Conservation (phyloP, 2,113 vertebrate species). For the Chamaetylas fuelleborni region DNA sequence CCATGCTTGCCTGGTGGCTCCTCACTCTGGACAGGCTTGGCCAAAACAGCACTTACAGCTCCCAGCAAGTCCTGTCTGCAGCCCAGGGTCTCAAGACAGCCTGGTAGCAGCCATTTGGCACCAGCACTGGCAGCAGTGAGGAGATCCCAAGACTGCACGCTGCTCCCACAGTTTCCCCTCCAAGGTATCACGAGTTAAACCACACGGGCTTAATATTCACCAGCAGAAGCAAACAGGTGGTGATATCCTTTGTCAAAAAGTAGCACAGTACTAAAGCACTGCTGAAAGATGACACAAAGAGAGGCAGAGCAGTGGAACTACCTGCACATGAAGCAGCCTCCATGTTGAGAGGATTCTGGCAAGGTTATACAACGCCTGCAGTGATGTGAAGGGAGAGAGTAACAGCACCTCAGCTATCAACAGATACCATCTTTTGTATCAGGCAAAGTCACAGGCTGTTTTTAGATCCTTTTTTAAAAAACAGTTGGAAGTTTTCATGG, state of each 20-base stretch:
- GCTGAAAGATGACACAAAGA: not conserved
- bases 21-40: not conserved
- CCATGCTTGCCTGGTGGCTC: not conserved
- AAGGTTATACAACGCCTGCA: rapidly evolving
- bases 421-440: not conserved
- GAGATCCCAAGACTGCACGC: rapidly evolving
- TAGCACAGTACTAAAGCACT: not conserved
- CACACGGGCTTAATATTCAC: not conserved
- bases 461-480: not conserved
- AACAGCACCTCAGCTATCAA: not conserved
- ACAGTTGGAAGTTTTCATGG: not conserved
- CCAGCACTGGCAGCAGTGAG: rapidly evolving
- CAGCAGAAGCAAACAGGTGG: not conserved
- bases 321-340: not conserved
- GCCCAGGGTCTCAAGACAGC: not conserved
- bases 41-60: not conserved
- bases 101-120: not conserved
- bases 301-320: not conserved
- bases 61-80: not conserved
- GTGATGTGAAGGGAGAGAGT: not conserved
- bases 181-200: not conserved
- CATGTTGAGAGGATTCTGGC: not conserved
- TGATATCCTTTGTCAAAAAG: not conserved
- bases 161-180: not conserved
- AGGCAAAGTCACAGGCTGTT: not conserved